Evolutionary conservation across 2,888 invertebrate species (phyloP).

Genomic region (Alviniconcha strummeri): DNA sequence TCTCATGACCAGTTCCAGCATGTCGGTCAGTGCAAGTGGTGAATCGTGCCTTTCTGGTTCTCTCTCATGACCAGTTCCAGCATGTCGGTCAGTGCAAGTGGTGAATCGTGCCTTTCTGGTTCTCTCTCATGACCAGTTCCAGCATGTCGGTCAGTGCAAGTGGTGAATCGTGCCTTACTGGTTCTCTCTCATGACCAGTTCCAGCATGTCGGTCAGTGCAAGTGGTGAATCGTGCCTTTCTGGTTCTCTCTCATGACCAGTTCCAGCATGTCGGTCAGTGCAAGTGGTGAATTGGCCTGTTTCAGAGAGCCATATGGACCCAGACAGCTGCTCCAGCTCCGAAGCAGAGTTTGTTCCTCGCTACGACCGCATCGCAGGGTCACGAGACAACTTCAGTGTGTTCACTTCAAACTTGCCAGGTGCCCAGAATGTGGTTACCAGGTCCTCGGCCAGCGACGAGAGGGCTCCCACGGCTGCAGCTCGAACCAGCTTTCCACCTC

Average conservation of each 20-base stretch:
- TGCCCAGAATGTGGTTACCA: conserved; percentile 7
- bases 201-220: too few species aligned
- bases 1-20: background rate
- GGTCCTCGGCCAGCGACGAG: background rate
- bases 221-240: too few species aligned
- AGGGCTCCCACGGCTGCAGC: background rate
- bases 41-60: too few species aligned
- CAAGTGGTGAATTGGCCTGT: background rate
- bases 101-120: too few species aligned
- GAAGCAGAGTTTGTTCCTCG: conserved; percentile 52
- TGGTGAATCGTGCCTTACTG: too few species aligned
- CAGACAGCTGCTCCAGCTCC: background rate
- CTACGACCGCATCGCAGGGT: conserved; percentile 61
- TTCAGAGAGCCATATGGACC: background rate
- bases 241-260: too few species aligned
- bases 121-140: too few species aligned
- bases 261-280: background rate
- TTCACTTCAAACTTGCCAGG: conserved; percentile 58
- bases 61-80: too few species aligned
- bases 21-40: background rate
- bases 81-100: too few species aligned
- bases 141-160: too few species aligned
- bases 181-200: too few species aligned
- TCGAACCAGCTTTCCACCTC: background rate
- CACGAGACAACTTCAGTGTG: conserved; percentile 55